phyloP scores from a whole-genome alignment of 2,113 vertebrate genomes.

The Polypterus senegalus region DNA sequence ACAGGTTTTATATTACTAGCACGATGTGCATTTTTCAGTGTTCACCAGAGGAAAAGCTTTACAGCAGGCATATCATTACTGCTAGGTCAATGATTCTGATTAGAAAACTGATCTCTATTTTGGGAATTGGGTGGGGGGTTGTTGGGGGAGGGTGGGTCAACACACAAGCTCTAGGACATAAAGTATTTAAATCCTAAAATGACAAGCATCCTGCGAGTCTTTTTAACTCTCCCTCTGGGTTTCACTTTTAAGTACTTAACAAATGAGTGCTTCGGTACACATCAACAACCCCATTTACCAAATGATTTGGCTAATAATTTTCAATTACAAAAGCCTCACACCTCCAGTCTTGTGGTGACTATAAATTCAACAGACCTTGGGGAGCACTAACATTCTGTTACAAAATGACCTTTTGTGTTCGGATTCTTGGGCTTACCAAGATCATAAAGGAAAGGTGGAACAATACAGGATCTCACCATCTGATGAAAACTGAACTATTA shows the following conservation, averaged over 20 bases:
- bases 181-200: conserved; percentile 45
- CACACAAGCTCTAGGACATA: background rate
- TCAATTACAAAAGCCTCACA: conserved; percentile 36
- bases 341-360: conserved; percentile 12
- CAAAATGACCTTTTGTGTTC: conserved; percentile 5
- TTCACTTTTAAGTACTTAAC: conserved; percentile 55
- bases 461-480: too few relatives aligned
- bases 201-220: conserved; percentile 47
- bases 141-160: background rate
- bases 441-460: background rate
- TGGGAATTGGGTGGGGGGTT: background rate
- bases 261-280: conserved; percentile 48
- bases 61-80: background rate
- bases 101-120: conserved; percentile 2
- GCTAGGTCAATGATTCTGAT: conserved; percentile 3
- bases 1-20: background rate
- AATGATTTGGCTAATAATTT: conserved; percentile 60
- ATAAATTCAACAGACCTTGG: conserved; percentile 6
- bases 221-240: conserved; percentile 61
- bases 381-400: conserved; percentile 5
- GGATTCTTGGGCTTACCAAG: background rate
- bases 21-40: background rate
- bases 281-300: conserved; percentile 58
- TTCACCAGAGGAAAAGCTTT: too few relatives aligned
- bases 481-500: too few relatives aligned